phyloP scores from a whole-genome alignment of 2,113 vertebrate genomes.

The Corythornis vintsioides region DNA sequence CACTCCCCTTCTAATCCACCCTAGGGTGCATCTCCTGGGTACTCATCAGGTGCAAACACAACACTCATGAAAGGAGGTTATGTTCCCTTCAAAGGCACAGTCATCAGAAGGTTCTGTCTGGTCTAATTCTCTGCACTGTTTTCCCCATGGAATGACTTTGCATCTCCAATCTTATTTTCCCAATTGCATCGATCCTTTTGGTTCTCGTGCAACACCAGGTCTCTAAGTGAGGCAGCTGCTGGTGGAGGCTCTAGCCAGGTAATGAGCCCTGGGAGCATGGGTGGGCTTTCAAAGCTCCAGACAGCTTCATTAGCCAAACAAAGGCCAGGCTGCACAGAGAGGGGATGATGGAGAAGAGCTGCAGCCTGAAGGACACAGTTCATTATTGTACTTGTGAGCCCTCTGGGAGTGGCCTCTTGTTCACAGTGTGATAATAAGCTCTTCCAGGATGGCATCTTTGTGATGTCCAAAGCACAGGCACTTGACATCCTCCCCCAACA shows the following conservation, averaged over 20 bases:
- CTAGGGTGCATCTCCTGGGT: neutral
- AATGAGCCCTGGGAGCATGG: neutral
- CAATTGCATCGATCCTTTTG: neutral
- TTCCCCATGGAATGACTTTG: neutral
- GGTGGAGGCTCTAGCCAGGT: neutral
- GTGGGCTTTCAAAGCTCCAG: neutral
- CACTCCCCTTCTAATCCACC: too few relatives aligned
- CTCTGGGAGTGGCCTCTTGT: neutral
- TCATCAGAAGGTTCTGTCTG: neutral
- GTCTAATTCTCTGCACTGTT: neutral
- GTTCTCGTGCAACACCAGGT: neutral
- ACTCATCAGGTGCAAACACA: neutral
- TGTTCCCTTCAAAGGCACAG: neutral
- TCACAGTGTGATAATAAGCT: conserved; percentile 22
- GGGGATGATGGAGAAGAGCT: neutral
- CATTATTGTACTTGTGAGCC: neutral
- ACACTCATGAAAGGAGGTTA: neutral
- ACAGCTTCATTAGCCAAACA: neutral
- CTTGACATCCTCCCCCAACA: neutral
- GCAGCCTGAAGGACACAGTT: neutral
- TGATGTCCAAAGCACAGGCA: neutral
- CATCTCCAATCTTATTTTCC: neutral
- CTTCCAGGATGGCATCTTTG: neutral
- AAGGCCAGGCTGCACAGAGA: neutral
- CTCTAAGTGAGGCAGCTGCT: neutral